Evolutionary conservation across 2,888 invertebrate genomes (phyloP), one percentile per base, ranked within the genome.

Genomic region (Eupithecia insigniata): DNA sequence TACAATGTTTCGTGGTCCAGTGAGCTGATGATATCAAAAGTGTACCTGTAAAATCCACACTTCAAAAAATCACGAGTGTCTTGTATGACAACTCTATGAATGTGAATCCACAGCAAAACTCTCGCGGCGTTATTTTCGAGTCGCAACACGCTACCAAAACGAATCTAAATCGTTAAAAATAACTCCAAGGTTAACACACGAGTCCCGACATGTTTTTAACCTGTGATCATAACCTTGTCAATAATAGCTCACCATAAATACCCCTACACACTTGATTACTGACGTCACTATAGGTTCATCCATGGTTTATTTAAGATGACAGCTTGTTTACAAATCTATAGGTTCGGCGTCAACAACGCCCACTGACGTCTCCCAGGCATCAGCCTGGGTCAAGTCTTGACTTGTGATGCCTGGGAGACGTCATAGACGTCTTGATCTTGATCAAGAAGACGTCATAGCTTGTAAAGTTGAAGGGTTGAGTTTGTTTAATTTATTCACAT

Each of bases 291-390:
- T 71, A 58, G 62, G 28, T 69, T 69, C 67, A 74, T 62, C 69
- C 71, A 74, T 74, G 69, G 71, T 28, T 70, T 71, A 74, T 74
- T 16, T 30, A 46, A 74, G 32, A 26, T 67, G 74, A 74, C 74
- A 74, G 32, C 69, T 67, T 74, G 67, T 71, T 71, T 69, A 65
- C 71, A 46, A 30, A 39, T 14, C 55, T 14, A 22, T 51, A 51
- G 46, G 10, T 55, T 55, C 8, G 22, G 55, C 55, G 55, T 55
- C 55, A 55, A 55, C 12, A 22, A 12, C 55, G 26, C 55, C 55
- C 55, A 55, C 55, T 55, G 55, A 26, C 55, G 26, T 10, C 51
- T 51, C n/a, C 51, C 8, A 46, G 46, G 7, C 51, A 55, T 55
- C 55, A 5, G n/a, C n/a, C n/a, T n/a, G n/a, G n/a, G n/a, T n/a